These are phyloP conservation scores for Zelleria hepariella DNA, from an alignment of 2,888 invertebrate genomes.

Conservation along the genomic window DNA sequence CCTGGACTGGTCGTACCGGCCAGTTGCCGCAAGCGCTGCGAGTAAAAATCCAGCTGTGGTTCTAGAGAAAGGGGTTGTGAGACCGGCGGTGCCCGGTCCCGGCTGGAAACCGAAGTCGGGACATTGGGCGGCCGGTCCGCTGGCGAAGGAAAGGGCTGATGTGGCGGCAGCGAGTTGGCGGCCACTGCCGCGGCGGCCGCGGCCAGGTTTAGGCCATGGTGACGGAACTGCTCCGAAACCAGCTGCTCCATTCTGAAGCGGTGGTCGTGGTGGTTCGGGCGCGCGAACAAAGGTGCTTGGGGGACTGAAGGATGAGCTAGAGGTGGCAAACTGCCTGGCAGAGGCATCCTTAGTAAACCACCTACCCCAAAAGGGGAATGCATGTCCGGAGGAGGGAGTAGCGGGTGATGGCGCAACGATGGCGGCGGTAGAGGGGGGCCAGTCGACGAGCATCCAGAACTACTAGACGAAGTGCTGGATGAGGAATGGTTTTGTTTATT, in stretches of 20 bases:
- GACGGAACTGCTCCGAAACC: slow-evolving; percentile 86
- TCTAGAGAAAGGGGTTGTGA: slow-evolving; percentile 81
- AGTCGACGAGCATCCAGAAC: slow-evolving; percentile 67
- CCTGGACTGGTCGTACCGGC: slow-evolving; percentile 96
- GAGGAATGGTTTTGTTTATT: slow-evolving; percentile 71
- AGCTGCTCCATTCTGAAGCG: slow-evolving; percentile 87
- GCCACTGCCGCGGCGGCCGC: slow-evolving; percentile 82
- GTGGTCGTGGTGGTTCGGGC: slow-evolving; percentile 84
- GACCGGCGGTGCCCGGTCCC: slow-evolving; percentile 62
- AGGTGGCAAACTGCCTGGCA: slow-evolving; percentile 75
- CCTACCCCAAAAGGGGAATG: slow-evolving; percentile 83
- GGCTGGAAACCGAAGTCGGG: slow-evolving; percentile 65
- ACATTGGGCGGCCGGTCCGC: slow-evolving; percentile 71
- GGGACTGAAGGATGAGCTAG: slow-evolving; percentile 79
- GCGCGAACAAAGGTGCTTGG: slow-evolving; percentile 80
- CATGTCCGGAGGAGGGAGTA: slow-evolving; percentile 80
- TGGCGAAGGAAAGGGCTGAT: slow-evolving; percentile 74
- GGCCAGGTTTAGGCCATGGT: slow-evolving; percentile 82
- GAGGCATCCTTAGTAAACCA: slow-evolving; percentile 80
- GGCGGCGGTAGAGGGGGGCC: slow-evolving; percentile 73
- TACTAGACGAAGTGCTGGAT: slow-evolving; percentile 71
- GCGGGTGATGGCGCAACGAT: slow-evolving; percentile 76
- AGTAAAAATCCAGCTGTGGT: slow-evolving; percentile 98
- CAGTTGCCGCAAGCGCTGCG: slow-evolving; percentile 98
- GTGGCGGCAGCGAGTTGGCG: slow-evolving; percentile 73